Evolutionary conservation across 2,797 vertebrate species (phyloP).

Genomic region (Apogon hyalosoma): DNA sequence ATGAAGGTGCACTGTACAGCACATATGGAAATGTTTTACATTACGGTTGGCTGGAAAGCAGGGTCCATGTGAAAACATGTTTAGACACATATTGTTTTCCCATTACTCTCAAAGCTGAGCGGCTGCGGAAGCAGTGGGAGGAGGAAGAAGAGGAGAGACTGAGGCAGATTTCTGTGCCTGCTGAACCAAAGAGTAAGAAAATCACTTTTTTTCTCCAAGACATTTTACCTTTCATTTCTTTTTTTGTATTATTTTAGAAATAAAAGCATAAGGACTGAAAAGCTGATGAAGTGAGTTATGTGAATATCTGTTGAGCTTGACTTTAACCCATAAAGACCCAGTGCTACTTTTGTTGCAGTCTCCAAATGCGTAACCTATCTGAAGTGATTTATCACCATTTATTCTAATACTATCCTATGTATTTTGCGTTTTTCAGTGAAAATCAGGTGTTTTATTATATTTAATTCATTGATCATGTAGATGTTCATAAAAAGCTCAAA

Average conservation of each 20-base stretch:
- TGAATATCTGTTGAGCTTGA: not conserved
- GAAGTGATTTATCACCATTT: too few species aligned
- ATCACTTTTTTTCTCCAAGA: not conserved
- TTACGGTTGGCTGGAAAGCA: constrained; percentile 1
- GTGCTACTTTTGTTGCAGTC: too few species aligned
- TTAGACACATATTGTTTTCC: constrained; percentile 53
- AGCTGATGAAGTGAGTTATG: not conserved
- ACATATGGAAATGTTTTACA: constrained; percentile 57
- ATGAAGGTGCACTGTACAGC: constrained; percentile 2
- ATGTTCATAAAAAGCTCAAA: too few species aligned
- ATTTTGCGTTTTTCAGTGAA: too few species aligned
- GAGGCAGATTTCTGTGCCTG: constrained; percentile 60
- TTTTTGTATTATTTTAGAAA: too few species aligned
- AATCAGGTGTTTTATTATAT: too few species aligned
- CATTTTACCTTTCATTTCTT: not conserved
- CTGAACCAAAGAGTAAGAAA: constrained; percentile 82
- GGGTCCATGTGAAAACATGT: constrained; percentile 24
- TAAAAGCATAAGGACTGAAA: too few species aligned
- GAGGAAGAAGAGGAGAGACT: constrained; percentile 83
- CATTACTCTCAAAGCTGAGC: constrained; percentile 73
- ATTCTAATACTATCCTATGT: too few species aligned
- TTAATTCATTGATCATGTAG: too few species aligned
- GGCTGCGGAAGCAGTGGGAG: constrained; percentile 84
- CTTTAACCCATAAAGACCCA: not conserved
- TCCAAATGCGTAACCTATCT: too few species aligned